Percentiles rank a stretch among this genome's conserved stretches.
Conservation (phyloP, 2,797 vertebrate genomes). For the Columba guinea region DNA sequence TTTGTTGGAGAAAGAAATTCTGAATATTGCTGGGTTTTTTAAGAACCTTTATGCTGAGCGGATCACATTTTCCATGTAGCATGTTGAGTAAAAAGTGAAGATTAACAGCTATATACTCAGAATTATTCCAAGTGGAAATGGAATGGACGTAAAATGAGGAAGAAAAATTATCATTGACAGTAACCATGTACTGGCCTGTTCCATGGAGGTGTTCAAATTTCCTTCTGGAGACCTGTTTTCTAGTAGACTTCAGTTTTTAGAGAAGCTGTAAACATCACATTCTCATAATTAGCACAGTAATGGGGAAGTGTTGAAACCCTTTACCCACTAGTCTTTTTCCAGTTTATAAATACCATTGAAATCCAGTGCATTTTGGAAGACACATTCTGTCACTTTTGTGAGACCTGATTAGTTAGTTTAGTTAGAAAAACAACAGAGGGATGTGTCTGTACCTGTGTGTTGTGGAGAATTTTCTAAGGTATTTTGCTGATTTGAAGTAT, state of each 20-base stretch:
- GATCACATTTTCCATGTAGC: background rate
- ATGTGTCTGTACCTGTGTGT: accelerated
- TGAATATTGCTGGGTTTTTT: background rate
- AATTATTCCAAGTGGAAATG: background rate
- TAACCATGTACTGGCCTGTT: background rate
- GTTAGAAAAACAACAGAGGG: background rate
- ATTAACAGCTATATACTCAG: background rate
- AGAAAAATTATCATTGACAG: background rate
- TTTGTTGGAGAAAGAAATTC: background rate
- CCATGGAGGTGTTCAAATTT: background rate
- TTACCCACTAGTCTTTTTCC: background rate
- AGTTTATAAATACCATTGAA: background rate
- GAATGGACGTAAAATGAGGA: background rate
- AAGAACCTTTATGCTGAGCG: background rate
- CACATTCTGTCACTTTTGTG: background rate
- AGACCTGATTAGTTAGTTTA: background rate
- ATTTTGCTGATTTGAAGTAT: background rate
- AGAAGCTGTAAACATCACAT: background rate
- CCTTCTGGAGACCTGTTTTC: background rate
- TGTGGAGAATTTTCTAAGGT: background rate
- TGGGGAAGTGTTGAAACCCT: background rate
- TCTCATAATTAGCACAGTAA: background rate
- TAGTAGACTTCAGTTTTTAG: background rate
- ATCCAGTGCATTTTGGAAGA: background rate
- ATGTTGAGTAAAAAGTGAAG: background rate